Percentiles rank a stretch among this genome's conserved stretches.
Conservation (phyloP, 2,797 vertebrate species). For the Spinus pinus region DNA sequence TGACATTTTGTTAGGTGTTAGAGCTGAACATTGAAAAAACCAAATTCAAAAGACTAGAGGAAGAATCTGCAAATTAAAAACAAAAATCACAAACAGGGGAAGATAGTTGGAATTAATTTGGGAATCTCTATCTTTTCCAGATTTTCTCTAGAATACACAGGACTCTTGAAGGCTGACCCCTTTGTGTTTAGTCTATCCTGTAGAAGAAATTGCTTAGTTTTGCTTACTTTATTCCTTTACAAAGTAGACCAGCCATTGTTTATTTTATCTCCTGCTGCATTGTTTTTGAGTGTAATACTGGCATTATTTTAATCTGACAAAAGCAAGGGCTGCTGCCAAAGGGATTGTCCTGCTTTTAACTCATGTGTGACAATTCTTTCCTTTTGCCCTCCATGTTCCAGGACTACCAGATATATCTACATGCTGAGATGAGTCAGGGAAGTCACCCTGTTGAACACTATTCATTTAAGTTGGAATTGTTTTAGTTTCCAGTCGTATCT, state of each 20-base stretch:
- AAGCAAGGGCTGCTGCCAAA: not conserved
- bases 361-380: not conserved
- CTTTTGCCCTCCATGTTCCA: not conserved
- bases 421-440: not conserved
- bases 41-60: not conserved
- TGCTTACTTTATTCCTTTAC: not conserved
- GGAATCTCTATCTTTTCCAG: not conserved
- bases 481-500: not conserved
- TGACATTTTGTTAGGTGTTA: conserved; percentile 45
- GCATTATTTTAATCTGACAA: not conserved
- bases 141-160: conserved; percentile 7
- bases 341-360: not conserved
- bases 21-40: not conserved
- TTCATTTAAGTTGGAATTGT: not conserved
- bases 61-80: not conserved
- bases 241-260: not conserved
- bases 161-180: not conserved
- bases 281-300: not conserved
- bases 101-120: not conserved
- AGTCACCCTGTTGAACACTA: not conserved
- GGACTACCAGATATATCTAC: not conserved
- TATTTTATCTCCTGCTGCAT: not conserved
- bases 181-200: not conserved
- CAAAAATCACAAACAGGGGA: not conserved
- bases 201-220: not conserved